A percentile compares a stretch with the other conserved stretches of the same genome.
phyloP scores from a whole-genome alignment of 2,888 invertebrate species.

The Drosophila incognita region DNA sequence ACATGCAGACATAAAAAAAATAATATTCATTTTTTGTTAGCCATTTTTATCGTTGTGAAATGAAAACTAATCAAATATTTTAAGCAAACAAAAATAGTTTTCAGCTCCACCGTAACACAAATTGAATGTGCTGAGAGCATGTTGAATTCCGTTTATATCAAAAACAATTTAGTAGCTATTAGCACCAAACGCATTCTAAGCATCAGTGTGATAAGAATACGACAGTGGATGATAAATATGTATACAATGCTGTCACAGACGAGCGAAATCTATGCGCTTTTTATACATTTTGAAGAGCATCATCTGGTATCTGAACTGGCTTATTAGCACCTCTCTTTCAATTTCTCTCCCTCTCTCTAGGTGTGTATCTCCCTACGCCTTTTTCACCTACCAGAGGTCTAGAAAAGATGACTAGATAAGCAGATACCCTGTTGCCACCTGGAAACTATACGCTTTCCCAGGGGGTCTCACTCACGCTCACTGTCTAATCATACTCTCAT shows the following conservation, averaged over 20 bases:
- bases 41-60: neutral
- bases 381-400: too few relatives aligned
- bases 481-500: neutral
- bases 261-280: neutral
- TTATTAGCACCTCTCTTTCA: slow-evolving; percentile 25
- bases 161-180: slow-evolving; percentile 28
- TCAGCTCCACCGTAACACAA: slow-evolving; percentile 1
- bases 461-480: neutral
- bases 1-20: neutral
- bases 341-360: neutral
- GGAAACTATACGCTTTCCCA: neutral
- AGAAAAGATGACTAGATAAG: neutral
- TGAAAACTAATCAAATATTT: neutral
- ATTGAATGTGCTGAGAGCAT: neutral
- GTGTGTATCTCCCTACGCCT: too few relatives aligned
- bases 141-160: slow-evolving; percentile 16
- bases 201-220: slow-evolving; percentile 6
- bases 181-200: slow-evolving; percentile 15
- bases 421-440: neutral
- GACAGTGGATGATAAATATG: neutral
- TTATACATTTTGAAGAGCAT: slow-evolving; percentile 13
- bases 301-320: neutral
- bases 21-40: neutral
- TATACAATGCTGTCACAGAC: slow-evolving; percentile 3
- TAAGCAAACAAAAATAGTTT: too few relatives aligned